A percentile compares a stretch with the other conserved stretches of the same genome.
These are phyloP conservation scores for Mythimna vitellina DNA, from an alignment of 2,888 invertebrate species.

Conservation along the genomic window DNA sequence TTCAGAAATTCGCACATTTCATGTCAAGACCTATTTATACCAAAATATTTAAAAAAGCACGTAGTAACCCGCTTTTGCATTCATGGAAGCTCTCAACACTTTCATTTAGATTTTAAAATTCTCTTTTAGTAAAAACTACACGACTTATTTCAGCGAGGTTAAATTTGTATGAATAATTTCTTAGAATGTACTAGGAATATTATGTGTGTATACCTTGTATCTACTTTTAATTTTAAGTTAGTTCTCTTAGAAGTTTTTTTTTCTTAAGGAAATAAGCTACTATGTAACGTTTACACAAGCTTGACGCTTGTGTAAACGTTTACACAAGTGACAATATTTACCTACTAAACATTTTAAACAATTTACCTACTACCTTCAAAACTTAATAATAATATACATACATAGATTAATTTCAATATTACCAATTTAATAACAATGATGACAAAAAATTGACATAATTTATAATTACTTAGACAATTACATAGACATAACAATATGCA, in stretches of 20 bases:
- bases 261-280: no score
- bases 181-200: background rate
- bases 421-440: no score
- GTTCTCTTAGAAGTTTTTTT: background rate
- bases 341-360: no score
- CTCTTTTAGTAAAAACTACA: constrained; percentile 1
- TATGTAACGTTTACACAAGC: no score
- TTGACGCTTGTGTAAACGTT: background rate
- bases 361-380: no score
- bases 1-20: constrained; percentile 23
- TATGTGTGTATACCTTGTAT: no score
- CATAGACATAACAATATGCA: no score
- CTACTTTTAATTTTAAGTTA: background rate
- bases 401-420: no score
- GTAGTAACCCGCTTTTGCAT: constrained; percentile 17
- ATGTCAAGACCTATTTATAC: constrained; percentile 17
- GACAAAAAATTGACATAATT: no score
- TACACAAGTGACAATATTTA: no score
- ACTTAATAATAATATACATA: no score
- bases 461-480: no score
- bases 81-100: constrained; percentile 20
- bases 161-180: background rate
- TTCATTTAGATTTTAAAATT: constrained; percentile 20
- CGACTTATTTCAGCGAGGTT: background rate
- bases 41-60: constrained; percentile 19